phyloP scores from a whole-genome alignment of 2,888 invertebrate genomes.

The Conomelus anceps region DNA sequence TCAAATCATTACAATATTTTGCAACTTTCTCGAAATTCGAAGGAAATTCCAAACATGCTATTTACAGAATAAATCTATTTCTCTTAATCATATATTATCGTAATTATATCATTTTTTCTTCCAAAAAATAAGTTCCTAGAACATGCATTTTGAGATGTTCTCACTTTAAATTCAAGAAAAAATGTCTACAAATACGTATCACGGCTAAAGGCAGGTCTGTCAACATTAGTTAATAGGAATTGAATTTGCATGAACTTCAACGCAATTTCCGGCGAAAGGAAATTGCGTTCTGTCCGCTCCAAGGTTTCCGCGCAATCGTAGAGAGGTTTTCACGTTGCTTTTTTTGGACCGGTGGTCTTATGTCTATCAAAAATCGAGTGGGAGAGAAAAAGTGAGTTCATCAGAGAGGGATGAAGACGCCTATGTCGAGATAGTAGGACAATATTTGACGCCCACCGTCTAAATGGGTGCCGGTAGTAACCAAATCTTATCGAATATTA shows the following conservation, averaged over 20 bases:
- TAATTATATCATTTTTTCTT: no score
- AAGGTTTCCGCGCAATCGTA: background rate
- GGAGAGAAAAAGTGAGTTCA: background rate
- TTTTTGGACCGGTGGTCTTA: background rate
- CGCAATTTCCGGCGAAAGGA: background rate
- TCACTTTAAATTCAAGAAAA: background rate
- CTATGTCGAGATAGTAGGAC: no score
- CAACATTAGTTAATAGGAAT: background rate
- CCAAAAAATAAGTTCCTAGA: background rate
- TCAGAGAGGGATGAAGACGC: background rate
- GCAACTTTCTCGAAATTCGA: no score
- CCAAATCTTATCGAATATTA: background rate
- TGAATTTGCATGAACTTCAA: background rate
- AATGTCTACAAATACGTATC: background rate
- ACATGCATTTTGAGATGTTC: background rate
- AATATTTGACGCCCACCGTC: background rate
- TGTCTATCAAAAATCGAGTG: background rate
- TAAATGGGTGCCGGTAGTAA: background rate
- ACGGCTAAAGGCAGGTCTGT: background rate
- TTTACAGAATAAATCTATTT: no score
- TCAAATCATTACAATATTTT: no score
- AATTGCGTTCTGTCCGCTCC: background rate
- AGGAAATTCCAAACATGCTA: no score
- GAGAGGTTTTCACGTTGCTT: background rate
- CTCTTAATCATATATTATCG: no score